Percentiles rank a stretch among this genome's conserved stretches.
Conservation (phyloP, 2,797 vertebrate species). For the Pangasius larnaudii region DNA sequence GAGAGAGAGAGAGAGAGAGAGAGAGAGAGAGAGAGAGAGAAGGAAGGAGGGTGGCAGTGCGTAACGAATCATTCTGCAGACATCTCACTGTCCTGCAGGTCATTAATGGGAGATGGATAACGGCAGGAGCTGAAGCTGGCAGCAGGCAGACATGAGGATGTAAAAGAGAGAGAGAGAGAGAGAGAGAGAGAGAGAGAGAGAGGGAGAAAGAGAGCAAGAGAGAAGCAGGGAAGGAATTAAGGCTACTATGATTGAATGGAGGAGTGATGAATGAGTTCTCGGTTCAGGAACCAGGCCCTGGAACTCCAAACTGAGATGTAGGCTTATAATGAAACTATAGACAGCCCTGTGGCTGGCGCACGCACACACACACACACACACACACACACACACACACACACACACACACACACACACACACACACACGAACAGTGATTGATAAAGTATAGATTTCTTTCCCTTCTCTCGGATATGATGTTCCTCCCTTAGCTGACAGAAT, state of each 20-base stretch:
- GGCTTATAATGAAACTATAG: slow-evolving; percentile 39
- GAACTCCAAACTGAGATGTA: slow-evolving; percentile 50
- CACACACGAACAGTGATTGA: background rate
- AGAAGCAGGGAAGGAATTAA: slow-evolving; percentile 49
- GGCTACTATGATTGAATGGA: slow-evolving; percentile 48
- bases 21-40: slow-evolving; percentile 10
- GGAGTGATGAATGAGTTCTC: slow-evolving; percentile 54
- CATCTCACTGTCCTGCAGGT: slow-evolving; percentile 42
- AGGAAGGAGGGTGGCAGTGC: slow-evolving; percentile 31
- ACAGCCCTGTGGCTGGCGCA: background rate
- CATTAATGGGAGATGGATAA: slow-evolving; percentile 55
- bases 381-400: slow-evolving; percentile 11
- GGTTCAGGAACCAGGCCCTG: slow-evolving; percentile 50
- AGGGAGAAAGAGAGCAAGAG: background rate
- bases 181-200: background rate
- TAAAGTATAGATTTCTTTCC: slow-evolving; percentile 25
- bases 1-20: slow-evolving; percentile 1
- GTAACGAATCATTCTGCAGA: slow-evolving; percentile 42
- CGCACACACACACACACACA: slow-evolving; percentile 25
- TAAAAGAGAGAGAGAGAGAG: slow-evolving; percentile 20
- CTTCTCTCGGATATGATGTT: slow-evolving; percentile 17
- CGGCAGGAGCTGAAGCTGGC: slow-evolving; percentile 30
- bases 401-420: slow-evolving; percentile 8
- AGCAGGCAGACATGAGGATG: slow-evolving; percentile 31
- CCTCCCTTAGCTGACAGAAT: slow-evolving; percentile 19